Percentiles rank a stretch among this genome's conserved stretches.
phyloP scores from a whole-genome alignment of 2,113 vertebrate genomes.

The Tachysurus fulvidraco region DNA sequence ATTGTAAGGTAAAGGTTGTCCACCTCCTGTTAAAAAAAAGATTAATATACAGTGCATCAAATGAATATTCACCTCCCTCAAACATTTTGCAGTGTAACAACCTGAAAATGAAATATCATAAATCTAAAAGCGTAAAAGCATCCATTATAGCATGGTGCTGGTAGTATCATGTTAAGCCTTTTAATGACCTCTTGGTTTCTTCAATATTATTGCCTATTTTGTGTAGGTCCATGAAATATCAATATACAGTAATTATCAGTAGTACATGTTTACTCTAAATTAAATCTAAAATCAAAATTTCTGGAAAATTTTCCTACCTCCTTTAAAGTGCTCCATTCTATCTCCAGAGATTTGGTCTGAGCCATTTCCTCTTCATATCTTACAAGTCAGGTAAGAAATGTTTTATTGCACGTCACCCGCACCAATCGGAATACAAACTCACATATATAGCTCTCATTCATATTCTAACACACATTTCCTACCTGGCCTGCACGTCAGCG shows the following conservation, averaged over 20 bases:
- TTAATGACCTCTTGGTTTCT: neutral
- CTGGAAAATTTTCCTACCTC: conserved; percentile 52
- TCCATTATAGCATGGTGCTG: neutral
- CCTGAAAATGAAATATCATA: neutral
- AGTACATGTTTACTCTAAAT: neutral
- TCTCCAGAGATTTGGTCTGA: conserved; percentile 61
- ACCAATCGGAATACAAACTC: neutral
- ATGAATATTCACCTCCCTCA: neutral
- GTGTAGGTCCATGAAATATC: neutral
- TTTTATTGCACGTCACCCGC: neutral
- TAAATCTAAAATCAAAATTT: neutral
- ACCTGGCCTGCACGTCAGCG: conserved; percentile 64
- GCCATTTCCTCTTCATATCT: conserved; percentile 64
- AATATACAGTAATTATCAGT: neutral
- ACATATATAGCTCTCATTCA: neutral
- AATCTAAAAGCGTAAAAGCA: neutral
- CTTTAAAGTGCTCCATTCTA: conserved; percentile 64
- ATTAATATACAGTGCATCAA: neutral
- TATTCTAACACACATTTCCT: neutral
- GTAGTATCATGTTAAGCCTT: neutral
- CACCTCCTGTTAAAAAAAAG: conserved; percentile 58
- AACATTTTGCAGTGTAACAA: neutral
- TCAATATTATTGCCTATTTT: neutral
- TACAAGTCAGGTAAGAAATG: neutral
- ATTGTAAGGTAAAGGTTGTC: conserved; percentile 64